Evolutionary conservation across 2,888 invertebrate genomes (phyloP).

Genomic region (Andricus quercusramuli): DNA sequence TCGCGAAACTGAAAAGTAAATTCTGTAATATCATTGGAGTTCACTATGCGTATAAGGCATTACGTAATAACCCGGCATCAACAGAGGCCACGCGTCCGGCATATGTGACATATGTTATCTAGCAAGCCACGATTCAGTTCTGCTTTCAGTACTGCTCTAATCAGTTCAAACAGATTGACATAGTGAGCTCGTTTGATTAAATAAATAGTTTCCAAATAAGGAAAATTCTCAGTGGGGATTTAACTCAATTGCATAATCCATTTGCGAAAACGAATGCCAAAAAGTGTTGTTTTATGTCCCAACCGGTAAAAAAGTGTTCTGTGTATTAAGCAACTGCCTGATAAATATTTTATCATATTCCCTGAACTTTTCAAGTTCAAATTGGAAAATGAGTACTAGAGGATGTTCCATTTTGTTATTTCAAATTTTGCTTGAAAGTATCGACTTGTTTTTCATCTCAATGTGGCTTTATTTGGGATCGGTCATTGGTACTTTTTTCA

Average conservation of each 20-base stretch:
- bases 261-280: background rate
- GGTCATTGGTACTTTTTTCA: too few relatives aligned
- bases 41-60: conserved; percentile 54
- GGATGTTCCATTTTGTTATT: background rate
- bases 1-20: conserved; percentile 24
- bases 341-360: background rate
- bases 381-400: background rate
- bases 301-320: background rate
- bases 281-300: background rate
- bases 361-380: background rate
- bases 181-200: conserved; percentile 28
- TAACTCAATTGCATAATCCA: background rate
- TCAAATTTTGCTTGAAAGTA: background rate
- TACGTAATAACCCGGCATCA: conserved; percentile 57
- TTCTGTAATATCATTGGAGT: conserved; percentile 55
- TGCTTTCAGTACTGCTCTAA: conserved; percentile 46
- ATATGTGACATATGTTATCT: conserved; percentile 49
- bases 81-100: conserved; percentile 53
- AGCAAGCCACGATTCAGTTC: conserved; percentile 47
- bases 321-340: background rate
- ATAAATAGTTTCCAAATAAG: conserved; percentile 1
- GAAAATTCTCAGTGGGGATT: background rate
- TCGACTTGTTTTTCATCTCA: background rate
- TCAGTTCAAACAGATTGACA: conserved; percentile 25
- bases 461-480: too few relatives aligned